A percentile compares a stretch with the other conserved stretches of the same genome.
Conservation (phyloP, 1,140 invertebrate species). For the Zaprionus taronus region DNA sequence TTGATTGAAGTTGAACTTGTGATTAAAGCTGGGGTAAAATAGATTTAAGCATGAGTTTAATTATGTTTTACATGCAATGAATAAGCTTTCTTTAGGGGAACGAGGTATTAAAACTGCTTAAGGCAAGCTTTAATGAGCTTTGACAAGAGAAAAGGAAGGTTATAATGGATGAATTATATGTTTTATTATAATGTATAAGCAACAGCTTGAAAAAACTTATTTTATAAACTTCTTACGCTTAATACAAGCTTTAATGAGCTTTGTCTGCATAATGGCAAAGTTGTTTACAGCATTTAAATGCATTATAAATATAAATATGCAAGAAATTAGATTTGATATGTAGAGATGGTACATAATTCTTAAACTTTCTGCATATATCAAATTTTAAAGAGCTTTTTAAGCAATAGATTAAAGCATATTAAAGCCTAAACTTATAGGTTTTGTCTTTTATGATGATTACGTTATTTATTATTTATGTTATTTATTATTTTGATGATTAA, state of each 20-base stretch:
- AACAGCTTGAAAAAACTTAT: too few species aligned
- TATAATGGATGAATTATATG: too few species aligned
- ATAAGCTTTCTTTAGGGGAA: neutral
- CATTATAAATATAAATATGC: neutral
- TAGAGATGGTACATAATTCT: neutral
- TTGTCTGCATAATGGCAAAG: neutral
- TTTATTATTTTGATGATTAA: too few species aligned
- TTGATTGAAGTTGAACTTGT: neutral
- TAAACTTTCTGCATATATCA: neutral
- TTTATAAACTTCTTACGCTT: too few species aligned
- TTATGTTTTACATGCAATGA: neutral
- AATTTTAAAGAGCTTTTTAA: neutral
- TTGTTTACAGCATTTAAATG: neutral
- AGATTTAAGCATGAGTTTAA: neutral
- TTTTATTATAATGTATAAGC: too few species aligned
- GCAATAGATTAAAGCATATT: neutral
- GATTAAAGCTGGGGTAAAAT: neutral
- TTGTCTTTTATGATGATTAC: too few species aligned
- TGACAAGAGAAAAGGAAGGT: too few species aligned
- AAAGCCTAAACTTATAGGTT: too few species aligned
- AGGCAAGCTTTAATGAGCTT: constrained; percentile 3
- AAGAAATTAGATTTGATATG: neutral
- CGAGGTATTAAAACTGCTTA: neutral
- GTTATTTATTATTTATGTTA: too few species aligned
- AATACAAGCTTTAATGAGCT: neutral